These are phyloP conservation scores for Morpho helenor DNA, from an alignment of 2,888 invertebrate genomes.

Conservation along the genomic window DNA sequence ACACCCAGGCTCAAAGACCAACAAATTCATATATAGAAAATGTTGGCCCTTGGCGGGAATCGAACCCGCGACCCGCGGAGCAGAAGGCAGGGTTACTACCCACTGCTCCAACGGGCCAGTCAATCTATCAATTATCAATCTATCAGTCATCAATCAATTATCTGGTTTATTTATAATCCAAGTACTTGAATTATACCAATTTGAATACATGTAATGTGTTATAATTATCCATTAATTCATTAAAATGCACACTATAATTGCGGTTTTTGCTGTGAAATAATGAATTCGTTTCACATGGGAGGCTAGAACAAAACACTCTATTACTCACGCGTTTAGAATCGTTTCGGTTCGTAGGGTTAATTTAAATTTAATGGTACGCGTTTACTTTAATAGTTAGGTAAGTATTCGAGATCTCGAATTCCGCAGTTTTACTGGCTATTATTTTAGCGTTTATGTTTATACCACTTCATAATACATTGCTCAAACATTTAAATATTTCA, in stretches of 20 bases:
- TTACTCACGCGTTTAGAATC: slow-evolving; percentile 39
- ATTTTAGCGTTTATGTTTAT: slow-evolving; percentile 44
- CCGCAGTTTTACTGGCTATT: slow-evolving; percentile 44
- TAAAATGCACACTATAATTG: slow-evolving; percentile 14
- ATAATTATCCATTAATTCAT: slow-evolving; percentile 20
- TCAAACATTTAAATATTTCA: slow-evolving; percentile 14
- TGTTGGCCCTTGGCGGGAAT: too few species aligned
- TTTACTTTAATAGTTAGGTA: slow-evolving; percentile 34
- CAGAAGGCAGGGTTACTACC: too few species aligned
- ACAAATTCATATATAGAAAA: too few species aligned
- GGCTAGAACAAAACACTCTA: slow-evolving; percentile 24
- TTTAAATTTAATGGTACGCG: slow-evolving; percentile 31
- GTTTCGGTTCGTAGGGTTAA: slow-evolving; percentile 42
- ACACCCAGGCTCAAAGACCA: too few species aligned
- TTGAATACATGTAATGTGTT: slow-evolving; percentile 15
- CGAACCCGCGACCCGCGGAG: too few species aligned
- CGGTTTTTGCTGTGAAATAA: slow-evolving; percentile 17
- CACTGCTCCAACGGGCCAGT: too few species aligned
- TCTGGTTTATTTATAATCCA: not conserved
- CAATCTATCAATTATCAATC: too few species aligned
- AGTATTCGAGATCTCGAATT: slow-evolving; percentile 43
- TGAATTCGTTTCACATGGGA: slow-evolving; percentile 30
- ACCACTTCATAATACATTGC: slow-evolving; percentile 33
- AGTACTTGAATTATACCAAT: slow-evolving; percentile 3
- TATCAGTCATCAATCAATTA: too few species aligned